Conservation (phyloP, 1,140 invertebrate species). For the Lordiphosa collinella region DNA sequence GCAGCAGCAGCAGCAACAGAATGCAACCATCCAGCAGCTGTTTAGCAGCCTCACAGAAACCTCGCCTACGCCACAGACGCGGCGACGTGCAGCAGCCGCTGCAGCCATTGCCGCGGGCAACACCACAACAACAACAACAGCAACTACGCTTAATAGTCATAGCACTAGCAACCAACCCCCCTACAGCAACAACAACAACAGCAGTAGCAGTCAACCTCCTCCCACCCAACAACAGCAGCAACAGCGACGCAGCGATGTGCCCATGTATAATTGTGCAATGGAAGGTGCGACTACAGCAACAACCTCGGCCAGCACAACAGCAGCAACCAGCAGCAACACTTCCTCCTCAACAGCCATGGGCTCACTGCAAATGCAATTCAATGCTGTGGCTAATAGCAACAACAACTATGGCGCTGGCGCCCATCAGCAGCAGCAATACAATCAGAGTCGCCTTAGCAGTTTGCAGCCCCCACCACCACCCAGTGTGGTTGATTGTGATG, state of each 20-base stretch:
- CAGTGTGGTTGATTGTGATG: conserved; percentile 40
- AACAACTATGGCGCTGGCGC: conserved; percentile 57
- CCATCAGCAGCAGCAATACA: conserved; percentile 36
- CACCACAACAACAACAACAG: conserved; percentile 48
- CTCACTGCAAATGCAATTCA: conserved; percentile 78
- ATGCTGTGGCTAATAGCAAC: conserved; percentile 73
- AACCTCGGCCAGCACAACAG: conserved; percentile 16
- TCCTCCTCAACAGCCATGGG: conserved; percentile 52
- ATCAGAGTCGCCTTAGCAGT: conserved; percentile 26
- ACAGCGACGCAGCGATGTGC: conserved; percentile 53
- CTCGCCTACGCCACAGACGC: conserved; percentile 51
- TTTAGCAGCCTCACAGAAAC: conserved; percentile 60
- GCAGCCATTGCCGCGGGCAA: conserved; percentile 32
- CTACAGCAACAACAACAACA: conserved; percentile 12
- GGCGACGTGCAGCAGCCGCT: conserved; percentile 42
- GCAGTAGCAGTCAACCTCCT: conserved; percentile 22
- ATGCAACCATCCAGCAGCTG: conserved; percentile 50
- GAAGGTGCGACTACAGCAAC: conserved; percentile 28
- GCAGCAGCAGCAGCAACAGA: conserved; percentile 44
- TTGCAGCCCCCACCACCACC: conserved; percentile 30
- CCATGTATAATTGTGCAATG: conserved; percentile 68
- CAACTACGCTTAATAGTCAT: conserved; percentile 69
- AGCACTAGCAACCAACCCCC: conserved; percentile 32
- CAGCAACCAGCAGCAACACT: conserved; percentile 23
- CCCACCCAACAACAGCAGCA: conserved; percentile 29